Evolutionary conservation across 2,113 vertebrate genomes (phyloP).

Genomic region (Tragelaphus strepsiceros): DNA sequence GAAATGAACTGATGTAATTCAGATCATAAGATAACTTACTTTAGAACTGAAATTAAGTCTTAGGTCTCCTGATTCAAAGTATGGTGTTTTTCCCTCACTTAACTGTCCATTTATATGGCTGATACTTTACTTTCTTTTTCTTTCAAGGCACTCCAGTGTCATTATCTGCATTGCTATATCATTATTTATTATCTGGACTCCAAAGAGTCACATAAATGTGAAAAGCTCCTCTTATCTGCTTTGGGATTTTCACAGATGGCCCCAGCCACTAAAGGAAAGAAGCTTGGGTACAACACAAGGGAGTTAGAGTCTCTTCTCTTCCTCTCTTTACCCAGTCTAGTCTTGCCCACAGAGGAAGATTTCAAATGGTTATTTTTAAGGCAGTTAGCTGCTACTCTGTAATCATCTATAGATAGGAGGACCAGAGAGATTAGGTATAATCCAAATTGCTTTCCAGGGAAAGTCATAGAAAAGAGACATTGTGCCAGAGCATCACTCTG

Average conservation of each 20-base stretch:
- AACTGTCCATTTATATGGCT: neutral
- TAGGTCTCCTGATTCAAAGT: neutral
- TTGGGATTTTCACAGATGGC: neutral
- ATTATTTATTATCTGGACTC: neutral
- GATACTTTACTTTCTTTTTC: neutral
- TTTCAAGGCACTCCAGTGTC: neutral
- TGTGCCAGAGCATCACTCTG: neutral
- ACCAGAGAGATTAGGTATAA: neutral
- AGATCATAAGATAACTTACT: neutral
- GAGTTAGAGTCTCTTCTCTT: neutral
- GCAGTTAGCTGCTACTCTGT: neutral
- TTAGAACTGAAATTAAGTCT: neutral
- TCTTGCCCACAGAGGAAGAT: neutral
- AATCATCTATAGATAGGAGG: neutral
- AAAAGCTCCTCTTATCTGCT: neutral
- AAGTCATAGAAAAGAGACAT: neutral
- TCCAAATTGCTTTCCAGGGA: neutral
- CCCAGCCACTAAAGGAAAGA: neutral
- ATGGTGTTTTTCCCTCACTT: neutral
- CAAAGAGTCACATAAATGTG: neutral
- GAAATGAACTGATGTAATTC: neutral
- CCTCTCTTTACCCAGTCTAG: fast-evolving
- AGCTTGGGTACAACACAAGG: neutral
- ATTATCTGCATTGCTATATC: neutral
- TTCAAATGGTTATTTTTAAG: neutral